Evolutionary conservation across 2,113 vertebrate genomes (phyloP).

Genomic region (Laterallus jamaicensis): DNA sequence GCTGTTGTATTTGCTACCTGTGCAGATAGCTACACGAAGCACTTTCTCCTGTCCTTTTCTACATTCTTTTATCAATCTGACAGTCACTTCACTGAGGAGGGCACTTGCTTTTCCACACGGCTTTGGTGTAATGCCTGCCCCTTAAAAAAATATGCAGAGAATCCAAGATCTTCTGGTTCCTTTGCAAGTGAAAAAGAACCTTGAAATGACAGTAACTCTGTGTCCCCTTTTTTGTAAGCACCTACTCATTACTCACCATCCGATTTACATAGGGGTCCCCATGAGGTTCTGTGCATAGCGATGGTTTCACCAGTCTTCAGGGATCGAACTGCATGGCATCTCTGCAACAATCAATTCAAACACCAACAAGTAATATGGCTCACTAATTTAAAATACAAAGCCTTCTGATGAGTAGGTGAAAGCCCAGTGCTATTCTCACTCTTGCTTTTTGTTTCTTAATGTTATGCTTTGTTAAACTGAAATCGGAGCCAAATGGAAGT

Average conservation of each 20-base stretch:
- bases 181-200: not conserved
- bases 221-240: not conserved
- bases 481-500: not conserved
- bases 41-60: not conserved
- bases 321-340: not conserved
- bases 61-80: not conserved
- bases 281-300: conserved; percentile 3
- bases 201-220: not conserved
- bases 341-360: conserved; percentile 43
- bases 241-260: conserved; percentile 39
- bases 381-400: not conserved
- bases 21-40: not conserved
- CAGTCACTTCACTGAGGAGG: not conserved
- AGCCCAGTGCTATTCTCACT: not conserved
- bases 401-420: not conserved
- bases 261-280: conserved; percentile 54
- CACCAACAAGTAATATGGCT: not conserved
- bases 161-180: not conserved
- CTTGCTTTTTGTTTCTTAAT: not conserved
- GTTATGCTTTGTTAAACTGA: not conserved
- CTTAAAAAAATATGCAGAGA: not conserved
- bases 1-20: not conserved
- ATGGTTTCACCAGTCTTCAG: conserved; percentile 43
- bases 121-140: not conserved
- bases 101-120: not conserved